A percentile compares a stretch with the other conserved stretches of the same genome.
These are phyloP conservation scores for Heliconius eleuchia DNA, from an alignment of 1,140 invertebrate genomes.

Conservation along the genomic window DNA sequence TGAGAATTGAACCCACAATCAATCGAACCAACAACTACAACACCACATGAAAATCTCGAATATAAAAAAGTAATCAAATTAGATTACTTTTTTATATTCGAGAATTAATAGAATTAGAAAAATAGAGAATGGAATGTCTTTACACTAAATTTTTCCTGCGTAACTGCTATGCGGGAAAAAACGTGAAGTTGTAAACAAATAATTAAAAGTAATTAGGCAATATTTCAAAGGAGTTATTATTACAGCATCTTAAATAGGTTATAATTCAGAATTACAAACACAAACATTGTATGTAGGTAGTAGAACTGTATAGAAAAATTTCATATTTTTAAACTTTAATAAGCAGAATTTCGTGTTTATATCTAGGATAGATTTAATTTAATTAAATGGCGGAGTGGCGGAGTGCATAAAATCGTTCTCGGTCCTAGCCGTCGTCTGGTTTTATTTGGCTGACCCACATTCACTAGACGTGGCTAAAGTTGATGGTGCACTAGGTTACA, in stretches of 20 bases:
- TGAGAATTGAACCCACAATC: no score
- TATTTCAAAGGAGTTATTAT: background rate
- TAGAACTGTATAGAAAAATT: background rate
- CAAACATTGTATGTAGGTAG: background rate
- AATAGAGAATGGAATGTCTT: no score
- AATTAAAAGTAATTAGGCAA: background rate
- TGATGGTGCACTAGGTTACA: background rate
- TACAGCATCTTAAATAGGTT: background rate
- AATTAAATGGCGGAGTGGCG: constrained; percentile 24
- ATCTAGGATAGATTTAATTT: constrained; percentile 18
- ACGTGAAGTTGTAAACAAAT: background rate
- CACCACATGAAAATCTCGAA: no score
- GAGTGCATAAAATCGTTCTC: constrained; percentile 19
- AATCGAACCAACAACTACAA: no score
- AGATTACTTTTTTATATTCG: no score
- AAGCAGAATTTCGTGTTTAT: constrained; percentile 12
- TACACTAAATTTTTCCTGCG: no score
- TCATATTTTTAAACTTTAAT: constrained; percentile 8
- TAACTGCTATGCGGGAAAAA: no score
- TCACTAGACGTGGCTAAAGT: constrained; percentile 3
- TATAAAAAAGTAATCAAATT: no score
- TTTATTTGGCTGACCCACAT: constrained; percentile 29
- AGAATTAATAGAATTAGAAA: no score
- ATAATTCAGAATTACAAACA: background rate
- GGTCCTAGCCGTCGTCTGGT: constrained; percentile 4